These are phyloP conservation scores for Piezodorus guildinii DNA, from an alignment of 1,140 invertebrate species.

Conservation along the genomic window DNA sequence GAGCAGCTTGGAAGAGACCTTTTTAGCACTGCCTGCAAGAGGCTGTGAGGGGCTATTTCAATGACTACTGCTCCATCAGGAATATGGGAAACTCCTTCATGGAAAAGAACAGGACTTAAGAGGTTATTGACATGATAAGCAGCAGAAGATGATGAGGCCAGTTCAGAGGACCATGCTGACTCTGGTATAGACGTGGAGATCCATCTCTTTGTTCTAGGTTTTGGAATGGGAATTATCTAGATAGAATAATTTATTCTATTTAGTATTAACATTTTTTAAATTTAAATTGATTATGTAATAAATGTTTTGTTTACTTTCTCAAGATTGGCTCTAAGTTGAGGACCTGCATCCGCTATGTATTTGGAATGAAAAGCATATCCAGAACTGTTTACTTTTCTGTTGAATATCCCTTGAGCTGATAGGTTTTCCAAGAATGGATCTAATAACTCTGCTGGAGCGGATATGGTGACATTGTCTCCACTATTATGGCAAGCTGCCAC, in stretches of 20 bases:
- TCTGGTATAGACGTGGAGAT: slow-evolving; percentile 85
- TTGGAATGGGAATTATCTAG: slow-evolving; percentile 63
- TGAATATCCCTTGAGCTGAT: slow-evolving; percentile 71
- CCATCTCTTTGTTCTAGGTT: slow-evolving; percentile 69
- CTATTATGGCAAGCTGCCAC: slow-evolving; percentile 89
- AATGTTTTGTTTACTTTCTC: slow-evolving; percentile 42
- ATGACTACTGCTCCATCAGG: slow-evolving; percentile 79
- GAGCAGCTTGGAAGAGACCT: slow-evolving; percentile 49
- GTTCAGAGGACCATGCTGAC: slow-evolving; percentile 58
- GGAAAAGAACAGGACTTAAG: slow-evolving; percentile 66
- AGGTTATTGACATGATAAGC: slow-evolving; percentile 96
- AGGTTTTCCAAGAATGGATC: slow-evolving; percentile 59
- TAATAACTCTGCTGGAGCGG: slow-evolving; percentile 64
- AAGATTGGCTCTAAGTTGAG: slow-evolving; percentile 60
- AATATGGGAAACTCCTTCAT: slow-evolving; percentile 70
- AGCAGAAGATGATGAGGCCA: slow-evolving; percentile 72
- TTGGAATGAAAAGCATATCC: slow-evolving; percentile 91
- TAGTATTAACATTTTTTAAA: neutral
- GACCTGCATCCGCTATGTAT: slow-evolving; percentile 75
- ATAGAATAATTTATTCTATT: too few species aligned
- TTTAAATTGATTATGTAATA: neutral
- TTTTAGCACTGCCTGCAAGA: slow-evolving; percentile 79
- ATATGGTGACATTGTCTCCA: slow-evolving; percentile 82
- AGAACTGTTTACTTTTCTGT: slow-evolving; percentile 76
- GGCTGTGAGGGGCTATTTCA: slow-evolving; percentile 85